These are phyloP conservation scores for Tyria jacobaeae DNA, from an alignment of 2,888 invertebrate genomes.

Conservation along the genomic window DNA sequence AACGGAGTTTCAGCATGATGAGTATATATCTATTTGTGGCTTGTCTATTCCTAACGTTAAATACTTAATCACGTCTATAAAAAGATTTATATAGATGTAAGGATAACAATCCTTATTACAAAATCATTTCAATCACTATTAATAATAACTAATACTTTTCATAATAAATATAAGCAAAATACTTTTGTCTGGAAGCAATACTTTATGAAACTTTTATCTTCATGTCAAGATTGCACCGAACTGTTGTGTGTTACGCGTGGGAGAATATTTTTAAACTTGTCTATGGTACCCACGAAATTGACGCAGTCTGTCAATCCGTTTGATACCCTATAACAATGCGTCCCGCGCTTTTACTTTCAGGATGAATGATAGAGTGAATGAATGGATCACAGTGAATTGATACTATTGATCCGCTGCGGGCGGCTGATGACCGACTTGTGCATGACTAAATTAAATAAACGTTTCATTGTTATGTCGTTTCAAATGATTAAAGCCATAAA, in stretches of 20 bases:
- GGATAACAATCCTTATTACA: constrained; percentile 38
- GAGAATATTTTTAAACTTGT: constrained; percentile 43
- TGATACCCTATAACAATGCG: constrained; percentile 47
- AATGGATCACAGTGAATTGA: constrained; percentile 43
- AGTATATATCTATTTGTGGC: constrained; percentile 10
- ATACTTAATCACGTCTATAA: constrained; percentile 23
- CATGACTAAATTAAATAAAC: constrained; percentile 59
- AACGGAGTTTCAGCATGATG: constrained; percentile 9
- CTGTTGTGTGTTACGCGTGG: constrained; percentile 36
- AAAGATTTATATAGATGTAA: too few species aligned
- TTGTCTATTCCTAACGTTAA: not conserved
- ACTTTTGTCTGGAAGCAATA: constrained; percentile 32
- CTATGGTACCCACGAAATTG: constrained; percentile 35
- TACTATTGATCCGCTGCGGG: constrained; percentile 53
- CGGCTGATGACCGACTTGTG: constrained; percentile 56
- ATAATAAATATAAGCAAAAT: too few species aligned
- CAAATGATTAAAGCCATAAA: constrained; percentile 39
- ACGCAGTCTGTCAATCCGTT: constrained; percentile 40
- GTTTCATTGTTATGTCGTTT: constrained; percentile 46
- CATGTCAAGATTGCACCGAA: constrained; percentile 30
- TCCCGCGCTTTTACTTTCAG: constrained; percentile 57
- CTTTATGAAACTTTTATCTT: constrained; percentile 45
- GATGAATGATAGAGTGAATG: constrained; percentile 60
- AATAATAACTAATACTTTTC: too few species aligned
- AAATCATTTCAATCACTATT: too few species aligned